Percentiles rank a stretch among this genome's conserved stretches.
Evolutionary conservation across 2,888 invertebrate genomes (phyloP).

Genomic region (Euzophera pinguis): DNA sequence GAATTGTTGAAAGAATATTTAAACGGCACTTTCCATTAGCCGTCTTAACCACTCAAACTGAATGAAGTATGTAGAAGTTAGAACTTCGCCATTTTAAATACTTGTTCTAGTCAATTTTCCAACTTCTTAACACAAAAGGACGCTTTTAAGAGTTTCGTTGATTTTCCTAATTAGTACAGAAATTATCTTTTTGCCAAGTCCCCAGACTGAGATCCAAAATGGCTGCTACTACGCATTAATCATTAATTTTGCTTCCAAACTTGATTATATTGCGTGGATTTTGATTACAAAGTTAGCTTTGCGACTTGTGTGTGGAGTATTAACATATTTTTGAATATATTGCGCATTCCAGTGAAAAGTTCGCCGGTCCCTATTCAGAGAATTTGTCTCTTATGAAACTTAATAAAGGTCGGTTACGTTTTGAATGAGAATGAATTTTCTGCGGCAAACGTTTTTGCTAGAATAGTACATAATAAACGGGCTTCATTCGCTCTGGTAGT

Average conservation of each 20-base stretch:
- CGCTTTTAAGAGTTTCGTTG: conserved; percentile 8
- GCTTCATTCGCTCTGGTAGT: too few relatives aligned
- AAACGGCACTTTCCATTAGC: too few relatives aligned
- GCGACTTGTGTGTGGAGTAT: not conserved
- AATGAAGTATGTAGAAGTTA: too few relatives aligned
- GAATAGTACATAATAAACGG: too few relatives aligned
- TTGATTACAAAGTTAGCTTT: conserved; percentile 8
- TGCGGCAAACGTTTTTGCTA: too few relatives aligned
- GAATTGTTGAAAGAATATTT: too few relatives aligned
- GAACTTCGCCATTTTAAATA: not conserved
- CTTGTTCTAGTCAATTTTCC: not conserved
- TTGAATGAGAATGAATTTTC: not conserved
- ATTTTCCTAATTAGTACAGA: conserved; percentile 13
- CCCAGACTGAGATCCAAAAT: not conserved
- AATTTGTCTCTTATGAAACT: not conserved
- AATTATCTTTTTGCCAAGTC: conserved; percentile 8
- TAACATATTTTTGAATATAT: conserved; percentile 6
- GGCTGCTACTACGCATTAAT: conserved; percentile 1
- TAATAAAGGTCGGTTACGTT: not conserved
- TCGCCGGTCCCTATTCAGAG: not conserved
- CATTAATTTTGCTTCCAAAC: conserved; percentile 5
- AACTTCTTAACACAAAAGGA: conserved; percentile 5
- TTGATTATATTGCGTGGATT: not conserved
- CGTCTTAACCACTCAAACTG: too few relatives aligned
- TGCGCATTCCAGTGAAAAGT: not conserved